Evolutionary conservation across 2,113 vertebrate species (phyloP).

Genomic region (Coptodon bakossiorum): DNA sequence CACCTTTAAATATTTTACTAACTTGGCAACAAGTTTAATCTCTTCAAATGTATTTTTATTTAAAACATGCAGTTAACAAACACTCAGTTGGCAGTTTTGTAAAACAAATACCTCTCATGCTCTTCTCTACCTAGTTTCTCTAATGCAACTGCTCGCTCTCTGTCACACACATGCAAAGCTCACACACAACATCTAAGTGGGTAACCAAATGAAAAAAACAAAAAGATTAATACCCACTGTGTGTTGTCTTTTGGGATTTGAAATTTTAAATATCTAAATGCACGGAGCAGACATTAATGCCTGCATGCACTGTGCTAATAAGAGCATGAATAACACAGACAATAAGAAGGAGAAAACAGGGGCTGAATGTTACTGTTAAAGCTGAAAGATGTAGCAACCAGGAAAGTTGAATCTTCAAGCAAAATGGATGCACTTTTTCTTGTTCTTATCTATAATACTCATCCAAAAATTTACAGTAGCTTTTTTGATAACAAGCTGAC

Average conservation of each 20-base stretch:
- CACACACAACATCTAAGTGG: conserved; percentile 12
- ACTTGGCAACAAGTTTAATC: neutral
- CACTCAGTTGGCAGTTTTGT: neutral
- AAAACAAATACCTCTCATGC: neutral
- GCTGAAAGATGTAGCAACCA: neutral
- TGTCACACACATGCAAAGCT: conserved; percentile 8
- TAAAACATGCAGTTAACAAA: neutral
- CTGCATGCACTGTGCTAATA: conserved; percentile 14
- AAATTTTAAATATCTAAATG: conserved; percentile 32
- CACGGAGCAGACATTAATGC: conserved; percentile 31
- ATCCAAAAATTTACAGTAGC: neutral
- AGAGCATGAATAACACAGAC: conserved; percentile 17
- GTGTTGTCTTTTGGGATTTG: conserved; percentile 37
- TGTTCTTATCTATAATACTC: neutral
- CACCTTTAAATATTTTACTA: neutral
- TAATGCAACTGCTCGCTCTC: neutral
- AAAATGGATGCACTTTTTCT: neutral
- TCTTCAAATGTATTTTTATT: neutral
- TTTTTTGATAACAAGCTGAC: neutral
- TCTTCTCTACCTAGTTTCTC: neutral
- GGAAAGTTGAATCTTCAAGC: neutral
- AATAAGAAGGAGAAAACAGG: neutral
- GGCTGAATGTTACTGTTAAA: neutral
- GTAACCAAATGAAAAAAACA: conserved; percentile 22
- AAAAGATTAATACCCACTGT: conserved; percentile 45